Conservation (phyloP, 2,113 vertebrate genomes). For the Vulpes ferrilata region DNA sequence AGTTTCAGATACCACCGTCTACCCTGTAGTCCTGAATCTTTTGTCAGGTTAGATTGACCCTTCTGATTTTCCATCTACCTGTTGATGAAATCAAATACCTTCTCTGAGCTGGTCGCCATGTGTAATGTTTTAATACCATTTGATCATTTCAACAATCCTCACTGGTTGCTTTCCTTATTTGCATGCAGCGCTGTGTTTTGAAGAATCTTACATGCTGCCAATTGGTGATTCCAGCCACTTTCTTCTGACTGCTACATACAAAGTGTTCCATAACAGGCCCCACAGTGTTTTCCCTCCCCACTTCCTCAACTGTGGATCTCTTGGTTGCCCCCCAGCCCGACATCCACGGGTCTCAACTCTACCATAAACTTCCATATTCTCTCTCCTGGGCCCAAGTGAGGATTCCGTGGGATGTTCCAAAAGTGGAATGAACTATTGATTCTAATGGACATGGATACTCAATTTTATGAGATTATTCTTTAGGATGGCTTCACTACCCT, state of each 20-base stretch:
- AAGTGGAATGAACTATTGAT: neutral
- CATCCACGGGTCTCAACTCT: neutral
- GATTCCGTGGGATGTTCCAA: neutral
- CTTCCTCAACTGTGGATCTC: neutral
- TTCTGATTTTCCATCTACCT: neutral
- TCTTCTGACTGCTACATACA: neutral
- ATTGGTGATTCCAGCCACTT: neutral
- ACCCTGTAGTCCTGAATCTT: neutral
- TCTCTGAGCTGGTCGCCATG: accelerated
- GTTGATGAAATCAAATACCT: neutral
- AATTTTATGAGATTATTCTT: neutral
- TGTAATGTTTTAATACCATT: neutral
- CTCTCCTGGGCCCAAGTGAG: neutral
- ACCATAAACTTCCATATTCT: neutral
- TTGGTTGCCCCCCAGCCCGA: neutral
- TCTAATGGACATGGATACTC: neutral
- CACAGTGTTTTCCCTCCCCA: neutral
- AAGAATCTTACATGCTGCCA: neutral
- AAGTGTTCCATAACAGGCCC: no score
- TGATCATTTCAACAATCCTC: neutral
- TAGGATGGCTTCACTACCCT: neutral
- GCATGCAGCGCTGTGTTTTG: neutral
- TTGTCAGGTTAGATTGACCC: neutral
- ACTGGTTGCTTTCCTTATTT: neutral
- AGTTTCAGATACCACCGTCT: neutral